phyloP scores from a whole-genome alignment of 2,797 vertebrate genomes.

The Smutsia gigantea region DNA sequence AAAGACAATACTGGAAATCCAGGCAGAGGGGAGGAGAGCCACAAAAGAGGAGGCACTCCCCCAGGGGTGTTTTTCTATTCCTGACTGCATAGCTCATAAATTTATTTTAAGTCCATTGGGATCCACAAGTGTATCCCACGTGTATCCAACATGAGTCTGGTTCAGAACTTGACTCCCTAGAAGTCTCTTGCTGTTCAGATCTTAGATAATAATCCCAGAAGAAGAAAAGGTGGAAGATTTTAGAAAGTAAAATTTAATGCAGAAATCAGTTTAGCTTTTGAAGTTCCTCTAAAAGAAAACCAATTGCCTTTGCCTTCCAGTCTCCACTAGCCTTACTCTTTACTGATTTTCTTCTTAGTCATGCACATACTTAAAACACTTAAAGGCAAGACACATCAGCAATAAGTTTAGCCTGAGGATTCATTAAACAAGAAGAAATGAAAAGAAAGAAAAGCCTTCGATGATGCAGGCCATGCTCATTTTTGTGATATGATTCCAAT shows the following conservation, averaged over 20 bases:
- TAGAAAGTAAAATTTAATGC: slow-evolving; percentile 35
- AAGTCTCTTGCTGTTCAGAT: slow-evolving; percentile 35
- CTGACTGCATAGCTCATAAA: neutral
- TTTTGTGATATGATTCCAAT: slow-evolving; percentile 32
- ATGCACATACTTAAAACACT: slow-evolving; percentile 31
- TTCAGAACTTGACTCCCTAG: slow-evolving; percentile 14
- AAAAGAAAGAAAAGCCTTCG: slow-evolving; percentile 25
- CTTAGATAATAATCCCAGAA: slow-evolving; percentile 45
- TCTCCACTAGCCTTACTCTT: slow-evolving; percentile 19
- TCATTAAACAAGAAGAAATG: neutral
- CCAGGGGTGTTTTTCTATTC: neutral
- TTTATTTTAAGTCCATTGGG: slow-evolving; percentile 6
- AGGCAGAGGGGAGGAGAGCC: neutral
- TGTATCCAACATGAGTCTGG: neutral
- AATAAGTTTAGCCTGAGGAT: slow-evolving; percentile 14
- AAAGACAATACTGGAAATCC: neutral
- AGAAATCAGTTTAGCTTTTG: slow-evolving; percentile 30
- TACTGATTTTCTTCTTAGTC: slow-evolving; percentile 43
- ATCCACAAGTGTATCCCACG: neutral
- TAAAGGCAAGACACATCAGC: neutral
- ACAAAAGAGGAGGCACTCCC: neutral
- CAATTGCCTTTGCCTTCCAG: neutral
- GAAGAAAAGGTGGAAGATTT: slow-evolving; percentile 14
- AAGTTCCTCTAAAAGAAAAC: slow-evolving; percentile 43
- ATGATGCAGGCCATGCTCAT: neutral